Evolutionary conservation across 2,888 invertebrate species (phyloP), one percentile per base, ranked within the genome.

Genomic region (Dryococelus australis): DNA sequence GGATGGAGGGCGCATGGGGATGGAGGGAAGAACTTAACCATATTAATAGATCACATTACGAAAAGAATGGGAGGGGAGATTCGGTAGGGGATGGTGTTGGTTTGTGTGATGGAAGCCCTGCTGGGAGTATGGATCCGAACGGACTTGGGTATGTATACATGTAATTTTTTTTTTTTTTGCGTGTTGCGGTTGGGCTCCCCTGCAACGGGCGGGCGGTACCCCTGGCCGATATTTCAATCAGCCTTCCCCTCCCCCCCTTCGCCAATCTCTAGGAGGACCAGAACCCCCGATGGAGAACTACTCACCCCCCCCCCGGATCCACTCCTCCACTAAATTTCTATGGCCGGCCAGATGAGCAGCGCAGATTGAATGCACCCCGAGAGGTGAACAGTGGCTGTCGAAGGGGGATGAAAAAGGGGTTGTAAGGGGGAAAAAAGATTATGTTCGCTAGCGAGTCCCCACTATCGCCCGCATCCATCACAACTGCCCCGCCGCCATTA

Each of bases 161-260:
- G 24, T 16, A 47, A 0, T 10, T 16, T 10, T 65, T 5, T 65
- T 65, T 65, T 65, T 65, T 65, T 65, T 65, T 65, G 65, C n/a
- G 65, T 65, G 65, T 65, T 65, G 65, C 65, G 65, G 65, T 65
- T n/a, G 65, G 65, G 65, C 65, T 8, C 65, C 65, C 65, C 8
- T n/a, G 47, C 47, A 47, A 47, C 47, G 10, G 47, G 12, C 10
- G 47, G 47, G 47, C 12, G 2, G 47, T 16, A 35, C 47, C 47
- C 47, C 47, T 47, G 65, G 35, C 16, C 83, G 43, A 83, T 83
- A 83, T 83, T 83, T 43, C 83, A 83, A 83, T 83, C 83, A 83
- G 83, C 24, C 12, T 24, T 3, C 43, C 43, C 43, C 35, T 8
- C 9, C 83, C 28, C 28, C 83, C 83, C 83, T 26, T 20, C 9